Base-by-base conservation (phyloP, 2,113 vertebrate genomes). In the Camelus dromedarius region DNA sequence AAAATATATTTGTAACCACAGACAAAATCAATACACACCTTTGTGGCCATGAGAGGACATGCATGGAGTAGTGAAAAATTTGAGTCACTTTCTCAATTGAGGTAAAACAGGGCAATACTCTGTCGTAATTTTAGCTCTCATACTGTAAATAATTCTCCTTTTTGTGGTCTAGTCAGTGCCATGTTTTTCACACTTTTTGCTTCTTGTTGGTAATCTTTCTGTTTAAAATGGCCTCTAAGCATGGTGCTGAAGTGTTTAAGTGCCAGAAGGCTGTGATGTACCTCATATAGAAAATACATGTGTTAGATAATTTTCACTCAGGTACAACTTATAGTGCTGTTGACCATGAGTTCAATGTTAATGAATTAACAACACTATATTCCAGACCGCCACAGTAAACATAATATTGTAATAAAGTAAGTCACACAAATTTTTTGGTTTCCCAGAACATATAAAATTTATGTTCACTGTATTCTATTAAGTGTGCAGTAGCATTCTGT, bases 121-220 rank as follows among this genome's bases (percentile, higher is more conserved):
- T 8, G 13, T 82, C 67, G 56, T 93, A 56, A 56, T 48, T 66
- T 86, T 85, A 86, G 22, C 35, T 58, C 35, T 86, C 35, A 56
- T 56, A 67, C 60, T 86, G 1, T 67, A 67, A 86, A 48, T 20
- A 56, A 0, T 48, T 86, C 30, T 56, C 32, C 20, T 35, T 76
- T 86, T 48, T 67, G 16, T 77, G 62, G 38, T 85, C 82, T 77
- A 28, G 50, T 86, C 56, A 67, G 38, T 35, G 30, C 46, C 2
- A 0, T 48, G 8, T 28, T 67, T 77, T 93, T 77, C 76, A 32
- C 60, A 35, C 77, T 77, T 56, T 66, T n/a, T 42, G 28, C 80
- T 92, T 75, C 75, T 84, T 56, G 20, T 77, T 77, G 38, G 35
- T 93, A 72, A 69, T 67, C 67, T 76, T 93, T 35, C 60, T 66